Conservation (phyloP, 2,888 invertebrate species). For the Heteromyza rotundicornis region DNA sequence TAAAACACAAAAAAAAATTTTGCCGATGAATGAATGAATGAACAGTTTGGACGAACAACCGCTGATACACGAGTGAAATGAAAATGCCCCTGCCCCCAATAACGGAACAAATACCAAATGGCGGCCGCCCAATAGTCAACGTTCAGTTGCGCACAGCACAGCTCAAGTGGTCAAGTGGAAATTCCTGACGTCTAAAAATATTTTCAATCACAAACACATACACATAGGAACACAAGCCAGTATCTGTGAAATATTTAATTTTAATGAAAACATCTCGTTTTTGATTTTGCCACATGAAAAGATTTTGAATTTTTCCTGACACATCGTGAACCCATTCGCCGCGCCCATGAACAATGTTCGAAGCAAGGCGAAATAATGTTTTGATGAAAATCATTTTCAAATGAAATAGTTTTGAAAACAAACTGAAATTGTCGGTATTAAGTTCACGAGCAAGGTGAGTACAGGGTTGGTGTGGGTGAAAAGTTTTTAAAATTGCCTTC, state of each 20-base stretch:
- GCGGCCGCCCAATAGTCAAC: background rate
- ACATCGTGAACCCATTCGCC: background rate
- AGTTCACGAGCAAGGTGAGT: too few relatives aligned
- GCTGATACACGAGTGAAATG: background rate
- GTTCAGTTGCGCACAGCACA: too few relatives aligned
- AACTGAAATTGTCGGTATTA: too few relatives aligned
- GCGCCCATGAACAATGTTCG: background rate
- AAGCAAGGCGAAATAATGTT: too few relatives aligned
- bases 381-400: background rate
- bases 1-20: background rate
- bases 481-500: too few relatives aligned
- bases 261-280: background rate
- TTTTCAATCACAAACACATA: too few relatives aligned
- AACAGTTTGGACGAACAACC: background rate
- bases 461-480: too few relatives aligned
- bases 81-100: background rate
- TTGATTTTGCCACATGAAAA: background rate
- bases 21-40: background rate
- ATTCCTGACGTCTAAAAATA: conserved; percentile 23
- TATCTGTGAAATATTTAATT: background rate
- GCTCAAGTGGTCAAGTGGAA: conserved; percentile 20
- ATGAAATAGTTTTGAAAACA: too few relatives aligned
- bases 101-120: background rate
- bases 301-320: background rate
- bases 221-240: too few relatives aligned